Base-by-base conservation (phyloP, 1,140 invertebrate species). In the Apolygus lucorum region DNA sequence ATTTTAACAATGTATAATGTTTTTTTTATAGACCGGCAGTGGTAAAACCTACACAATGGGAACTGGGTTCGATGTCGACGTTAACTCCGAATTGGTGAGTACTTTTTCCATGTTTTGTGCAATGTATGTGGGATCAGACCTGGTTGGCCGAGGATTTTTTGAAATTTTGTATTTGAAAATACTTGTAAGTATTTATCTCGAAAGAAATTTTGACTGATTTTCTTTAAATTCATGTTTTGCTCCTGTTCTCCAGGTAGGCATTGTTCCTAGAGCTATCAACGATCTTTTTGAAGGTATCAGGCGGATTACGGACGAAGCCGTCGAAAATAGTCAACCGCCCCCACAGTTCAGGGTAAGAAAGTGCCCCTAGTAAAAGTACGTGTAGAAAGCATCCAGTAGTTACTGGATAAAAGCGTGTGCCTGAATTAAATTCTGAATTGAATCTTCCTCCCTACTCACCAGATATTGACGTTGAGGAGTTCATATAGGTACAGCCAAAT, bases 11-110 rank as follows among this genome's bases (percentile, higher is more conserved):
- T n/a, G n/a, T n/a, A n/a, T n/a, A 17, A n/a, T 70, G 68, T 74
- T 75, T 73, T 63, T 75, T n/a, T 76, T 76, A 63, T 77, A 95
- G 86, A 98, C 95, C 62, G 95, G 95, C 0, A 94, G 91, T 24
- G 97, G 96, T 0, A 99, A 99, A 83, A 99, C 97, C 0, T 98
- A 95, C 78, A 96, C 95, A 0, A 99, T 99, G 97, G 97, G 97
- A 24, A 98, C 96, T 4, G 95, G 93, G 0, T 98, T 98, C 79
- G 95, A 98, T 75, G 84, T 93, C 1, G 88, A 91, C 69, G 78
- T 86, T 2, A 81, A 83, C 25, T 84, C 87, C 1, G 85, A 89
- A 70, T 14, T 59, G 54, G 54, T 59, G 22, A 59, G 54, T 8
- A 8, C 34, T 42, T 42, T 17, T 8, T n/a, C n/a, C n/a, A n/a